These are phyloP conservation scores for Pseudococcus longispinus DNA, from an alignment of 2,888 invertebrate genomes.

Conservation along the genomic window DNA sequence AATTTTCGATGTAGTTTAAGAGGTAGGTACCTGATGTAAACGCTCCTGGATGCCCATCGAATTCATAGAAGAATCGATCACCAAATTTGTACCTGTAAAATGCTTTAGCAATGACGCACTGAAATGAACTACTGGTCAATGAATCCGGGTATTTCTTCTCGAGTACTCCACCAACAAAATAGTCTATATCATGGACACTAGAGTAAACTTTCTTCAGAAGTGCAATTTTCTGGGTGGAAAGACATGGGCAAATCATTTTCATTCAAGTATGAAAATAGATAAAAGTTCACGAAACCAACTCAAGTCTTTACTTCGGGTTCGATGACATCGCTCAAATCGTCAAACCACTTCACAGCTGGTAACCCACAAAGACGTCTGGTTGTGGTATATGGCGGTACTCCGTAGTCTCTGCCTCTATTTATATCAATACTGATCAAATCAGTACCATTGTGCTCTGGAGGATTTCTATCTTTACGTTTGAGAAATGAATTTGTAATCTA, in stretches of 20 bases:
- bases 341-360: conserved; percentile 77
- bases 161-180: conserved; percentile 95
- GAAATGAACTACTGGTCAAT: conserved; percentile 92
- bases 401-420: conserved; percentile 90
- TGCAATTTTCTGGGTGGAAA: conserved; percentile 73
- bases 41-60: conserved; percentile 88
- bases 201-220: conserved; percentile 72
- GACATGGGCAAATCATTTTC: too few species aligned
- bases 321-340: conserved; percentile 85
- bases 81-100: conserved; percentile 88
- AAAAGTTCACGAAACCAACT: too few species aligned
- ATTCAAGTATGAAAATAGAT: background rate
- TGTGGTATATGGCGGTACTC: conserved; percentile 91
- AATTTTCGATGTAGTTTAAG: background rate
- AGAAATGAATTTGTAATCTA: conserved; percentile 76
- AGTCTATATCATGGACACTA: conserved; percentile 83
- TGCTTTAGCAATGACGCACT: conserved; percentile 91
- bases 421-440: conserved; percentile 93
- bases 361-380: conserved; percentile 89
- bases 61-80: conserved; percentile 94
- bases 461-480: conserved; percentile 45
- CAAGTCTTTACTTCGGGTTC: conserved; percentile 80
- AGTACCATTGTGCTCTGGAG: conserved; percentile 69
- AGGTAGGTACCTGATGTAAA: conserved; percentile 75
- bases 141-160: conserved; percentile 89